Conservation (phyloP, 1,140 invertebrate genomes). For the Paraescarpia echinospica region DNA sequence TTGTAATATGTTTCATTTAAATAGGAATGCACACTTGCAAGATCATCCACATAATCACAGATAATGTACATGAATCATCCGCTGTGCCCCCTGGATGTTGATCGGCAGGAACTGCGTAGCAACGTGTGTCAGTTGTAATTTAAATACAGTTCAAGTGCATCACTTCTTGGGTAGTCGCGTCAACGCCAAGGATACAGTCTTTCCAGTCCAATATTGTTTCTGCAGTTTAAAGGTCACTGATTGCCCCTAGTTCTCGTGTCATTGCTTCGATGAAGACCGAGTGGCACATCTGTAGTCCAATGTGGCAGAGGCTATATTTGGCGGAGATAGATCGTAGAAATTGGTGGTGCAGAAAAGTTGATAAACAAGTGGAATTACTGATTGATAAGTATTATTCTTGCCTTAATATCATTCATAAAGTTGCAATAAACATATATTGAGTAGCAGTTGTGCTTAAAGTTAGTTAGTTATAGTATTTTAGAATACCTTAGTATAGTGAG, state of each 20-base stretch:
- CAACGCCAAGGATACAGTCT: background rate
- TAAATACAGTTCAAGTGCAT: slow-evolving; percentile 1
- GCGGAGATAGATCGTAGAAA: too few relatives aligned
- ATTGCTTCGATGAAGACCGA: too few relatives aligned
- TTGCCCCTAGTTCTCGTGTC: background rate
- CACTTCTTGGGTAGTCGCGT: background rate
- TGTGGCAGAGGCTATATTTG: too few relatives aligned
- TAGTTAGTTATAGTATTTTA: too few relatives aligned
- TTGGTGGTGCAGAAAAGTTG: too few relatives aligned
- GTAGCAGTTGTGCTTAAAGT: too few relatives aligned
- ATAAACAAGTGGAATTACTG: too few relatives aligned
- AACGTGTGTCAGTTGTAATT: background rate
- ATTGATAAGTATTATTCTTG: too few relatives aligned
- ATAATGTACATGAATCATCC: slow-evolving; percentile 27
- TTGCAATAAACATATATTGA: too few relatives aligned
- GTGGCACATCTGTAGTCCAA: too few relatives aligned
- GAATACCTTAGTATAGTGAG: too few relatives aligned
- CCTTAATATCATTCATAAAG: too few relatives aligned
- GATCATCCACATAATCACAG: slow-evolving; percentile 1
- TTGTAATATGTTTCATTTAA: slow-evolving; percentile 12
- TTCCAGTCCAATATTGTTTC: background rate
- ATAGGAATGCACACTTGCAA: slow-evolving; percentile 18
- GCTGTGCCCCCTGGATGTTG: slow-evolving; percentile 28
- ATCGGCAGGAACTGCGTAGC: background rate
- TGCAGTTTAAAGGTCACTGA: background rate